Evolutionary conservation across 2,797 vertebrate species (phyloP), one percentile per base, ranked within the genome.

Genomic region (Sebastes goodei): DNA sequence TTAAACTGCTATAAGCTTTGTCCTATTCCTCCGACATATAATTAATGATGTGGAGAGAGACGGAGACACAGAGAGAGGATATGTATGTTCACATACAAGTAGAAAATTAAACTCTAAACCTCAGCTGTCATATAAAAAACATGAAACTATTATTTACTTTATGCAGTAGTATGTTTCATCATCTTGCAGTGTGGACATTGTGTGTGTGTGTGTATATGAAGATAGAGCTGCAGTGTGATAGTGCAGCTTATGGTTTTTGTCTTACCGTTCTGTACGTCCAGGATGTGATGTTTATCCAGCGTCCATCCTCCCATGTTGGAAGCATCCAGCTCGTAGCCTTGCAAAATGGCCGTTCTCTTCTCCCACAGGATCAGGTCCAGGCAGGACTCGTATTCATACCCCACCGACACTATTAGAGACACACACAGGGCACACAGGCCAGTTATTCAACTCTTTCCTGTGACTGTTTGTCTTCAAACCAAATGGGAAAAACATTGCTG

Each of bases 271-370:
- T 99, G 98, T 12, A 99, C 95, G 20, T 99, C 98, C 90, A 99
- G 72, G 5, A 99, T 97, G 30, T 99, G 98, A 89, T 99, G 98
- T 52, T 97, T 99, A 80, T 99, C 97, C 81, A 99, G 70, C 0
- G 96, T 97, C 98, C 98, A 99, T 7, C 97, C 97, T 42, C 98
- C 98, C 97, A 99, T 99, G 90, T 98, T 99, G 66, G 98, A 99
- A 7, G 98, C 97, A 55, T 99, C 98, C 77, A 99, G 87, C 71
- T 99, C 98, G 7, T 98, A 98, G 63, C 98, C 98, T 90, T 99
- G 98, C 64, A 99, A 83, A 81, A 97, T 20, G 20, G 98, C 96
- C 0, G 98, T 99, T 71, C 98, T 94, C 89, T 99, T 99, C 90
- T 99, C 98, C 98, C 98, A 99, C 14, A 99, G 95, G 64, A 99